These are phyloP conservation scores for Asarcornis scutulata DNA, from an alignment of 2,113 vertebrate genomes.

Conservation along the genomic window DNA sequence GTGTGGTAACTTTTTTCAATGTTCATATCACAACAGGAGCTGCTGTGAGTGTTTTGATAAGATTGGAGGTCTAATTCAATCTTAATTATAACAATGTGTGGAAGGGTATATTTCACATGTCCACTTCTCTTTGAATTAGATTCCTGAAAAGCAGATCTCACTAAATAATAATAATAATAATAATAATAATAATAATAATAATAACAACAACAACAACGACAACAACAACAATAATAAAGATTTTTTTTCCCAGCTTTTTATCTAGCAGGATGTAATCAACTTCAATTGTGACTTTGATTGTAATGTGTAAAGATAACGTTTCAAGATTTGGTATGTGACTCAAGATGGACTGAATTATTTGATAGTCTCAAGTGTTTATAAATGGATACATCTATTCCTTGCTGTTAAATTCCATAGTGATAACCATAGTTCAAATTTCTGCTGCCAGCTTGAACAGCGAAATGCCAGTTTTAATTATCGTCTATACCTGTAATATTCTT, in stretches of 20 bases:
- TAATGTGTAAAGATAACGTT: not conserved
- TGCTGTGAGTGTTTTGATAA: not conserved
- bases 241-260: not conserved
- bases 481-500: not conserved
- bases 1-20: not conserved
- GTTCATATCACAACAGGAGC: not conserved
- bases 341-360: not conserved
- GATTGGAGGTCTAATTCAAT: not conserved
- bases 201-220: not conserved
- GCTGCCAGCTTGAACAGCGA: not conserved
- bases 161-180: not conserved
- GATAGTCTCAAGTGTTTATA: not conserved
- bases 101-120: not conserved
- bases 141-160: not conserved
- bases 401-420: not conserved
- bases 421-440: not conserved
- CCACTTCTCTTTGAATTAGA: not conserved
- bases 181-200: not conserved
- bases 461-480: not conserved
- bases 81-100: not conserved
- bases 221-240: not conserved
- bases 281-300: not conserved
- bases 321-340: not conserved
- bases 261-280: not conserved
- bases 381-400: not conserved